Percentiles rank a stretch among this genome's conserved stretches.
phyloP scores from a whole-genome alignment of 2,888 invertebrate genomes.

The Lithophane socia region DNA sequence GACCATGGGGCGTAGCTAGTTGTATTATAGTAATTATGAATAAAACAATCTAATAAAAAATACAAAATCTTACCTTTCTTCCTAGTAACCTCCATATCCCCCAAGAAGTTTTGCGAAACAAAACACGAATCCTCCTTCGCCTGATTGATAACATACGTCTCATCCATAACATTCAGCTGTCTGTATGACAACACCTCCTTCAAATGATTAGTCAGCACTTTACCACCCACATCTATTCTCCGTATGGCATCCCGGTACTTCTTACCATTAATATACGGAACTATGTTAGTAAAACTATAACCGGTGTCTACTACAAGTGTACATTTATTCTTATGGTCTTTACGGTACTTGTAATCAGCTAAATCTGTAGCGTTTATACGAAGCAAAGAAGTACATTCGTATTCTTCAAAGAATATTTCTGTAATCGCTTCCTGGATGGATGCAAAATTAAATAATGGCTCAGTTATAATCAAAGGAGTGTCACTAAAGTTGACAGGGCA shows the following conservation, averaged over 20 bases:
- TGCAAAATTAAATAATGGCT: conserved; percentile 98
- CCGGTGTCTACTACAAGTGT: conserved; percentile 98
- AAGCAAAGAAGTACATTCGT: conserved; percentile 95
- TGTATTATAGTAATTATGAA: too few species aligned
- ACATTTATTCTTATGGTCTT: conserved; percentile 91
- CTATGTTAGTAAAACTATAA: conserved; percentile 98
- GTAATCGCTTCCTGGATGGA: conserved; percentile 98
- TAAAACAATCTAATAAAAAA: too few species aligned
- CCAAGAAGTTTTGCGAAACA: conserved; percentile 95
- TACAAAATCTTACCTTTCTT: conserved; percentile 76
- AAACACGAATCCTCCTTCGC: conserved; percentile 99
- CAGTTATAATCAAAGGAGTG: conserved; percentile 96
- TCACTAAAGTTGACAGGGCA: conserved; percentile 94
- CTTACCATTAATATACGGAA: conserved; percentile 96
- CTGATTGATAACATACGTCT: conserved; percentile 99
- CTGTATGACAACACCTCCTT: conserved; percentile 99
- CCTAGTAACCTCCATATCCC: conserved; percentile 94
- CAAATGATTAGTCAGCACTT: conserved; percentile 98
- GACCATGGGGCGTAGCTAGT: too few species aligned
- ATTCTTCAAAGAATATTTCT: conserved; percentile 99
- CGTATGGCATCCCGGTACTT: conserved; percentile 92
- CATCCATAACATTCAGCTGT: conserved; percentile 99
- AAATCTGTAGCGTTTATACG: conserved; percentile 95
- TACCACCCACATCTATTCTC: conserved; percentile 98
- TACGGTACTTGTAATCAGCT: conserved; percentile 92